Base-by-base conservation (phyloP, 2,797 vertebrate species). In the Amniataba percoides region DNA sequence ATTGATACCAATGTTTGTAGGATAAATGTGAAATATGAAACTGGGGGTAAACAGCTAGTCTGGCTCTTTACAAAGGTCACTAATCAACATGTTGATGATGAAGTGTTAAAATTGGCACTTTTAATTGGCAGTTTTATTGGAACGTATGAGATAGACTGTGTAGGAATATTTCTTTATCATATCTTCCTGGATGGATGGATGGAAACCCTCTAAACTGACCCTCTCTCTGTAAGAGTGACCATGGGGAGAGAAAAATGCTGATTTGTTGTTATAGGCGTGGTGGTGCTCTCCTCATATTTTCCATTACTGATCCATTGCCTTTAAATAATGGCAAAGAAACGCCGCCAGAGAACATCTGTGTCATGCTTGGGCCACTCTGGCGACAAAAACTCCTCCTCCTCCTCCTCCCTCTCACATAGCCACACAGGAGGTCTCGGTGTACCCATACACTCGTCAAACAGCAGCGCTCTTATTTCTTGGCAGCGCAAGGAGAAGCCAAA, bases 401-500 rank as follows among this genome's bases (percentile, higher is more conserved):
- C 67, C 15, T 39, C 23, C 51, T 64, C 34, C 2, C n/a, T 58
- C 52, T 56, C 69, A 43, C 46, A 45, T 18, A 40, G 65, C 43
- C 48, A 39, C 21, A 61, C 67, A 19, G 42, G 1, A 76, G 57
- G 53, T 51, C 77, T 73, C 74, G 63, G 56, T 70, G 72, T 68
- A 46, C 71, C 83, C 77, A 77, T 71, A 57, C 63, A 63, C 68
- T 73, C 49, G 80, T 76, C 34, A 78, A 78, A 83, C 73, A 74
- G 68, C 60, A 72, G 68, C 23, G 68, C 25, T 81, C 73, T 77
- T 76, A 68, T 85, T 72, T 81, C 71, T 85, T 84, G 81, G 81
- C 81, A 81, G 78, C 53, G 7, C 31, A 7, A 62, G 67, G 10
- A 84, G 27, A 71, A 85, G 83, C 52, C 75, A 75, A 79, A 81